These are phyloP conservation scores for Choristoneura rosaceana DNA, from an alignment of 2,888 invertebrate species.

Conservation along the genomic window DNA sequence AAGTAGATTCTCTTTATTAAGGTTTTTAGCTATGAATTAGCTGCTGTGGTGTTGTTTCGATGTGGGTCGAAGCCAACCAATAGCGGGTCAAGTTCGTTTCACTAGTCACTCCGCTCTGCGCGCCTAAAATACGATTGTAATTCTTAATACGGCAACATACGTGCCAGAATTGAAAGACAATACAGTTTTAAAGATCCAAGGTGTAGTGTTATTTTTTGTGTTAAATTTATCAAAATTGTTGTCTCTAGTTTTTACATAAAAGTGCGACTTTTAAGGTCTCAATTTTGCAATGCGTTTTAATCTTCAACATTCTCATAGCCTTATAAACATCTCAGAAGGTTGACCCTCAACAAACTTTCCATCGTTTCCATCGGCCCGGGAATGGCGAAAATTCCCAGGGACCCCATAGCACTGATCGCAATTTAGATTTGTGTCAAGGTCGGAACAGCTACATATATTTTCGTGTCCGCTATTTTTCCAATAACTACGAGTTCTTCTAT, in stretches of 20 bases:
- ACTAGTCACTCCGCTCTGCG: constrained; percentile 25
- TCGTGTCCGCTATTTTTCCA: not conserved
- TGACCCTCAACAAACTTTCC: constrained; percentile 1
- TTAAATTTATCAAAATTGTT: not conserved
- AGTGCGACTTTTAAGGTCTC: no score
- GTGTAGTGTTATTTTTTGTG: not conserved
- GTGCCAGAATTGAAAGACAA: not conserved
- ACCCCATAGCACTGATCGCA: constrained; percentile 21
- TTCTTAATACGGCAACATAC: constrained; percentile 18
- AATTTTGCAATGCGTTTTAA: no score
- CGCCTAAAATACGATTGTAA: constrained; percentile 15
- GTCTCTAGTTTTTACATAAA: not conserved
- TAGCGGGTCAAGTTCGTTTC: constrained; percentile 66
- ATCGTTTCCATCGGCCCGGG: constrained; percentile 13
- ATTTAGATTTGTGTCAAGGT: constrained; percentile 37
- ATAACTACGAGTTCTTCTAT: not conserved
- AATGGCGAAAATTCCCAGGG: constrained; percentile 12
- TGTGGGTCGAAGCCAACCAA: constrained; percentile 53
- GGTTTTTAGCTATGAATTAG: constrained; percentile 53
- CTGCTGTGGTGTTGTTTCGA: constrained; percentile 45
- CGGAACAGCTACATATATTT: constrained; percentile 10
- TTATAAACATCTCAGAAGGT: not conserved
- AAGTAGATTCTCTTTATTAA: constrained; percentile 9
- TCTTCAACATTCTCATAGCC: not conserved
- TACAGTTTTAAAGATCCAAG: constrained; percentile 11